These are phyloP conservation scores for Drosophila affinis DNA, from an alignment of 2,888 invertebrate genomes.

Conservation along the genomic window DNA sequence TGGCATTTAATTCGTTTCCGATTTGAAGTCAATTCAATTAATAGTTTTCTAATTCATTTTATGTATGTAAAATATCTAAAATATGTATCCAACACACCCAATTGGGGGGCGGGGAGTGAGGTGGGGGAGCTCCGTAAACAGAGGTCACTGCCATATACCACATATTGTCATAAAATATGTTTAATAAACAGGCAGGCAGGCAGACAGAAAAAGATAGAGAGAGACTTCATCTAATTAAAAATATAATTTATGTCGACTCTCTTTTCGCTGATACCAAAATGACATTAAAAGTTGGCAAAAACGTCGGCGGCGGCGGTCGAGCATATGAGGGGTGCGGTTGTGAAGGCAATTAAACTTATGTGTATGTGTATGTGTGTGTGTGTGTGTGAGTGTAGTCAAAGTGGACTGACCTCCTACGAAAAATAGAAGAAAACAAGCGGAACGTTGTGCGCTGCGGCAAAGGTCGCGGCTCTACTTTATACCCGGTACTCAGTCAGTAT, in stretches of 20 bases:
- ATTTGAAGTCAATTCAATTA: constrained; percentile 40
- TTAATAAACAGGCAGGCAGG: constrained; percentile 26
- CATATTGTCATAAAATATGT: constrained; percentile 46
- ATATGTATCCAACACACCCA: constrained; percentile 6
- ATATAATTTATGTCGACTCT: constrained; percentile 50
- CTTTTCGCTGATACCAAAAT: constrained; percentile 40
- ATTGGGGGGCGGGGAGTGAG: neutral
- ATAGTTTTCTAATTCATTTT: constrained; percentile 66
- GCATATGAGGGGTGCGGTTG: constrained; percentile 16
- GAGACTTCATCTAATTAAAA: constrained; percentile 46
- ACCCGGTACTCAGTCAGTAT: no score
- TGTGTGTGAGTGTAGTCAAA: neutral
- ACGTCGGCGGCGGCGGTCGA: neutral
- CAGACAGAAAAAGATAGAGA: neutral
- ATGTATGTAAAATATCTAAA: constrained; percentile 51
- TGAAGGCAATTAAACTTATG: constrained; percentile 42
- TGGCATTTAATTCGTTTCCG: constrained; percentile 33
- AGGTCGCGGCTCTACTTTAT: no score
- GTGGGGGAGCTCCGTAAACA: neutral
- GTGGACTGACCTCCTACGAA: constrained; percentile 38
- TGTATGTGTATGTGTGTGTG: neutral
- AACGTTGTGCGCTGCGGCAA: no score
- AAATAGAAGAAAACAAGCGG: constrained; percentile 20
- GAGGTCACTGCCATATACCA: constrained; percentile 26
- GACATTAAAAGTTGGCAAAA: constrained; percentile 34